Percentiles rank a stretch among this genome's conserved stretches.
Evolutionary conservation across 2,113 vertebrate genomes (phyloP).

Genomic region (Petrocephalus zakoni): DNA sequence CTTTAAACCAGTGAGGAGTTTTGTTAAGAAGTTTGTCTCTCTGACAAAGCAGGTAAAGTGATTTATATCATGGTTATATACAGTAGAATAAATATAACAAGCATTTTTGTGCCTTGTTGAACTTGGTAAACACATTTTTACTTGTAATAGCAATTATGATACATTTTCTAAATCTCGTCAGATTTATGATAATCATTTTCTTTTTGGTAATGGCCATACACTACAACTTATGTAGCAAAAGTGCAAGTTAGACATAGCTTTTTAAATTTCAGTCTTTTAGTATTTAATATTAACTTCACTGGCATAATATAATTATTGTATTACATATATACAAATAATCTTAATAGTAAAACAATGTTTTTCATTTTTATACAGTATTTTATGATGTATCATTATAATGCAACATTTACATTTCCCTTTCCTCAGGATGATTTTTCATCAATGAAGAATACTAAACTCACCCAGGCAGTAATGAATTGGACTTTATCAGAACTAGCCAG

Average conservation of each 20-base stretch:
- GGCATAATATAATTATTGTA: background rate
- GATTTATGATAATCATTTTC: background rate
- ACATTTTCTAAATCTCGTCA: background rate
- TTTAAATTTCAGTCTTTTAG: background rate
- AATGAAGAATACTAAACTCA: conserved; percentile 48
- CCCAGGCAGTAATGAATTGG: conserved; percentile 60
- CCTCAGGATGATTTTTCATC: conserved; percentile 48
- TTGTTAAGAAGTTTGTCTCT: conserved; percentile 55
- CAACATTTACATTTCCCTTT: background rate
- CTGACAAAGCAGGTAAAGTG: conserved; percentile 52
- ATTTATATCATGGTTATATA: background rate
- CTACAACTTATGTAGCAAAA: background rate
- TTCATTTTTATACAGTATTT: background rate
- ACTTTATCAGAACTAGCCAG: conserved; percentile 57
- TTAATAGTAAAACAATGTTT: background rate
- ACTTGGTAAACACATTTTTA: background rate
- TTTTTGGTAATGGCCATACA: background rate
- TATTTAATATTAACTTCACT: background rate
- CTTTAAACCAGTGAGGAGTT: conserved; percentile 49
- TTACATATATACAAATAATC: background rate
- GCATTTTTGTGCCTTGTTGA: background rate
- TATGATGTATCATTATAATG: background rate
- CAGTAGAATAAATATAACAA: background rate
- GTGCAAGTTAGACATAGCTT: background rate
- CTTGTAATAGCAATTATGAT: background rate